Evolutionary conservation across 2,888 invertebrate species (phyloP).

Genomic region (Netelia virgata): DNA sequence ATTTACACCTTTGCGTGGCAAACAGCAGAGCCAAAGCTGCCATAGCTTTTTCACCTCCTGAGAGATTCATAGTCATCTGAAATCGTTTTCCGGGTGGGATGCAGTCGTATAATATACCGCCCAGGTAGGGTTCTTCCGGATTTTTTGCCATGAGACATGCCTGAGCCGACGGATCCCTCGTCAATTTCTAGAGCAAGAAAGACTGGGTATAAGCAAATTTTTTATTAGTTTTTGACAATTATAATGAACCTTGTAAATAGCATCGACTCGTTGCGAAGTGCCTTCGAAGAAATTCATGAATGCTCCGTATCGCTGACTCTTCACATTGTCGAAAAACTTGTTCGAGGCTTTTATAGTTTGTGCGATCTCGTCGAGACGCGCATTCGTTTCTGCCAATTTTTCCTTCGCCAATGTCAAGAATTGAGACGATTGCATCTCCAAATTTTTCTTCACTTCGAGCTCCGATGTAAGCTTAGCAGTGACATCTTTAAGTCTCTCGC

Average conservation of each 20-base stretch:
- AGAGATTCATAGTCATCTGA: slow-evolving; percentile 98
- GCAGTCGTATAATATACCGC: slow-evolving; percentile 98
- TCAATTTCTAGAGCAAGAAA: slow-evolving; percentile 87
- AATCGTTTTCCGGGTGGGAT: slow-evolving; percentile 98
- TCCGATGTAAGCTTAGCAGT: slow-evolving; percentile 92
- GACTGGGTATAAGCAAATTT: neutral
- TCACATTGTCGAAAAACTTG: slow-evolving; percentile 93
- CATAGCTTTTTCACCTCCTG: slow-evolving; percentile 99
- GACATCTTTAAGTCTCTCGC: slow-evolving; percentile 91
- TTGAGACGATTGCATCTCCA: slow-evolving; percentile 91
- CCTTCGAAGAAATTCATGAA: slow-evolving; percentile 97
- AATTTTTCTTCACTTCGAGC: slow-evolving; percentile 95
- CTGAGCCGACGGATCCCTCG: slow-evolving; percentile 95
- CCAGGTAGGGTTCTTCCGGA: slow-evolving; percentile 98
- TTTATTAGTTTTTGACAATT: neutral
- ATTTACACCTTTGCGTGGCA: slow-evolving; percentile 96
- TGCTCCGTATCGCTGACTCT: slow-evolving; percentile 94
- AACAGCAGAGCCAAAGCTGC: slow-evolving; percentile 98
- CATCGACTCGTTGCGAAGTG: slow-evolving; percentile 96
- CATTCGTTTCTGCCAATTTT: slow-evolving; percentile 11
- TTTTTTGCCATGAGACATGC: slow-evolving; percentile 97
- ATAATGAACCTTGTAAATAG: slow-evolving; percentile 94
- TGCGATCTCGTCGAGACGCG: slow-evolving; percentile 85
- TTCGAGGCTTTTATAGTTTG: slow-evolving; percentile 89
- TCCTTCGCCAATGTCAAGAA: neutral